Conservation (phyloP, 2,797 vertebrate genomes). For the Muscicapa comitata region DNA sequence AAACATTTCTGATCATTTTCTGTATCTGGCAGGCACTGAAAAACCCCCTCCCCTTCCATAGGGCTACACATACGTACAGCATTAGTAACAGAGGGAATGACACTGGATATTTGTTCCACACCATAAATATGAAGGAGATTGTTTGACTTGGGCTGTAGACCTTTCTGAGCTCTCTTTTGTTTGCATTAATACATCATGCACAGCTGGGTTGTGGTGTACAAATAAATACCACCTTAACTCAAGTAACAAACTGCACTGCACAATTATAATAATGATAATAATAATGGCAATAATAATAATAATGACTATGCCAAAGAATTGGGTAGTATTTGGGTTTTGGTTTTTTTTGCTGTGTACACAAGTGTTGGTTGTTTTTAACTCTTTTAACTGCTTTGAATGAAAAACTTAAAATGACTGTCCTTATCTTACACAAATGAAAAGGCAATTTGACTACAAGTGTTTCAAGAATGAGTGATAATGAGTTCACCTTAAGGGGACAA, state of each 20-base stretch:
- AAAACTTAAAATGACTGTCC: neutral
- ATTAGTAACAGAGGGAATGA: neutral
- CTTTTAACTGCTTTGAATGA: neutral
- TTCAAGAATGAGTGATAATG: neutral
- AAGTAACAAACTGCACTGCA: neutral
- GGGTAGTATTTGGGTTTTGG: neutral
- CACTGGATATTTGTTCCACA: neutral
- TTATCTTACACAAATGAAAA: neutral
- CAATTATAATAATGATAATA: neutral
- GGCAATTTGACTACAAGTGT: neutral
- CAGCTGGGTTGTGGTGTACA: too few relatives aligned
- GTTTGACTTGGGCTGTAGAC: neutral
- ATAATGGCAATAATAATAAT: neutral
- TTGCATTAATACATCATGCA: neutral
- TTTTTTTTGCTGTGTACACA: neutral
- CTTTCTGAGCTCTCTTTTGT: neutral
- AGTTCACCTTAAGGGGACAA: neutral
- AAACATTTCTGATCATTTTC: conserved; percentile 19
- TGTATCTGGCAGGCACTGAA: neutral
- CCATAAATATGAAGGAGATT: neutral
- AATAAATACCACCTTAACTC: neutral
- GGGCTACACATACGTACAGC: neutral
- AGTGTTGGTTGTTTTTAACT: neutral
- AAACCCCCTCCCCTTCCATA: accelerated
- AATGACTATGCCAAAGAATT: neutral